Percentiles rank a stretch among this genome's conserved stretches.
phyloP scores from a whole-genome alignment of 2,113 vertebrate genomes.

The Crotalus horridus region DNA sequence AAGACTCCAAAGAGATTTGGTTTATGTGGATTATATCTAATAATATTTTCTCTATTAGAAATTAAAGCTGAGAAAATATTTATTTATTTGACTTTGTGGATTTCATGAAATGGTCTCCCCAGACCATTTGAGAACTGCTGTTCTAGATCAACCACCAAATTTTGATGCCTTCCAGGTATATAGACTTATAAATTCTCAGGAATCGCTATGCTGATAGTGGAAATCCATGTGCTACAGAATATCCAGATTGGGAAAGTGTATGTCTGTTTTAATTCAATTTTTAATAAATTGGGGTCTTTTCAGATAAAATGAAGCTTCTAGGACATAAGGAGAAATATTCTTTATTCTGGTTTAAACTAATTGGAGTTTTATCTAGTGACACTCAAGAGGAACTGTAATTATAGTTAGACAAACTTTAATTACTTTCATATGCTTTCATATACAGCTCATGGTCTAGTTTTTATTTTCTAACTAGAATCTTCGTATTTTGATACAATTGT shows the following conservation, averaged over 20 bases:
- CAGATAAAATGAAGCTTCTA: not conserved
- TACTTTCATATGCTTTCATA: not conserved
- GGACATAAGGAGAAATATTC: not conserved
- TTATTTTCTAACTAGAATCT: not conserved
- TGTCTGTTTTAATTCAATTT: not conserved
- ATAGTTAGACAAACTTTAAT: not conserved
- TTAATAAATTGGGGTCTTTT: not conserved
- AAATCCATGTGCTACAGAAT: not conserved
- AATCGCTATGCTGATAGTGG: not conserved
- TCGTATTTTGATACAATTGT: not conserved
- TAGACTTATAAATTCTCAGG: not conserved
- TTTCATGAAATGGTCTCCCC: not conserved
- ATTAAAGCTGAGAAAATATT: not conserved
- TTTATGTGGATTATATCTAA: not conserved
- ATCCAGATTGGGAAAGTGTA: not conserved
- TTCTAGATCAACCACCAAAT: not conserved
- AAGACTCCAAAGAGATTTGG: not conserved
- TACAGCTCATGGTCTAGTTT: not conserved
- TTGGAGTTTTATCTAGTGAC: not conserved
- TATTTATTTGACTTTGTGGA: not conserved
- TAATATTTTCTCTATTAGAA: not conserved
- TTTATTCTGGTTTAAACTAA: not conserved
- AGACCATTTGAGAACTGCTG: not conserved
- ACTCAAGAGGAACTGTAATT: too few species aligned
- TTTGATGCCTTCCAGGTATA: not conserved